These are phyloP conservation scores for Lepilemur septentrionalis DNA, from an alignment of 2,797 vertebrate species.

Conservation along the genomic window DNA sequence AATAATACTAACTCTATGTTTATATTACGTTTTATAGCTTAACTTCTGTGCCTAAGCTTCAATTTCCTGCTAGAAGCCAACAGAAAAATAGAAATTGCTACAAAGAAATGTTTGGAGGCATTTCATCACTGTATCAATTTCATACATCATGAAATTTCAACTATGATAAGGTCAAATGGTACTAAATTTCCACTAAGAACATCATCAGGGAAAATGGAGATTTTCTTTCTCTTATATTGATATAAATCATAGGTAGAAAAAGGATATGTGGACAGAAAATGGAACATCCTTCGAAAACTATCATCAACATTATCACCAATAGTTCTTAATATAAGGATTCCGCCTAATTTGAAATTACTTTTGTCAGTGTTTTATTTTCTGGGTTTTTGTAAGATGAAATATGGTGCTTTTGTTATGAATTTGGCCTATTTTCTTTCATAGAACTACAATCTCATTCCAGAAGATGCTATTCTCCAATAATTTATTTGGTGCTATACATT, in stretches of 20 bases:
- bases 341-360: not conserved
- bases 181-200: slow-evolving; percentile 48
- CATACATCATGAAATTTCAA: slow-evolving; percentile 64
- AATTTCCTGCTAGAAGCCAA: slow-evolving; percentile 31
- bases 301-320: not conserved
- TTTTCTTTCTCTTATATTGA: slow-evolving; percentile 4
- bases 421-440: slow-evolving; percentile 5
- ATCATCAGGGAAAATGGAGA: not conserved
- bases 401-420: not conserved
- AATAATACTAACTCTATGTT: not conserved
- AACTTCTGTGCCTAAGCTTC: slow-evolving; percentile 8
- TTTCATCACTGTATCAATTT: slow-evolving; percentile 58
- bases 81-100: not conserved
- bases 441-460: not conserved
- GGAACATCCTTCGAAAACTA: not conserved
- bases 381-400: not conserved
- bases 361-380: not conserved
- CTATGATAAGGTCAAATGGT: not conserved
- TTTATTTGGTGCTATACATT: slow-evolving; percentile 17
- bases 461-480: not conserved
- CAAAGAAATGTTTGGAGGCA: slow-evolving; percentile 31
- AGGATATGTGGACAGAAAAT: not conserved
- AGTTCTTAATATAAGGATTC: not conserved
- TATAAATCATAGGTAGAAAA: slow-evolving; percentile 45
- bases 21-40: slow-evolving; percentile 3